Conservation (phyloP, 2,113 vertebrate genomes). For the Istiophorus platypterus region DNA sequence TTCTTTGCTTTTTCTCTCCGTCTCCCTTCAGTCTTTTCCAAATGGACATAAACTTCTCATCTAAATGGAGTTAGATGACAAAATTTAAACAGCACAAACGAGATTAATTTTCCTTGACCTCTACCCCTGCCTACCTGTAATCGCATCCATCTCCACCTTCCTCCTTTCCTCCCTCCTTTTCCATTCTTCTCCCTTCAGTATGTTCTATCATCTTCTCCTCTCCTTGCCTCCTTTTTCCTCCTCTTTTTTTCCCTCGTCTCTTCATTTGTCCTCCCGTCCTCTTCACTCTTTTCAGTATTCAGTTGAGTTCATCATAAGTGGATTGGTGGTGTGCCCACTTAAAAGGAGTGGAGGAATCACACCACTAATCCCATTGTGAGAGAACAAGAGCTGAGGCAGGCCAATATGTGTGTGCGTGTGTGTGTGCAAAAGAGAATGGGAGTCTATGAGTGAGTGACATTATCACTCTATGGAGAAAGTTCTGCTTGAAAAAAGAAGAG, state of each 20-base stretch:
- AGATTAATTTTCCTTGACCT: neutral
- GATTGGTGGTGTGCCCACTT: constrained; percentile 79
- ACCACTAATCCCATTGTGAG: constrained; percentile 80
- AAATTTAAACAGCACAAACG: constrained; percentile 5
- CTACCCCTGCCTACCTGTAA: neutral
- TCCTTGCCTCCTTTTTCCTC: neutral
- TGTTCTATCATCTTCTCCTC: constrained; percentile 19
- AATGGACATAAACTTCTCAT: neutral
- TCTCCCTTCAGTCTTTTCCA: neutral
- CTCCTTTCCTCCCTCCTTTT: constrained; percentile 3
- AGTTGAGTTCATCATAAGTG: constrained; percentile 71
- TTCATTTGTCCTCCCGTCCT: constrained; percentile 38
- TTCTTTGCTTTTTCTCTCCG: neutral
- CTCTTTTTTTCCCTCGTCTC: neutral
- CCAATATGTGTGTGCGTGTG: constrained; percentile 39
- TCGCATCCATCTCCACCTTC: neutral
- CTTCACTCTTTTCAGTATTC: constrained; percentile 66
- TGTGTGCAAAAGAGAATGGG: constrained; percentile 13
- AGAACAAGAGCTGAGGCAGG: constrained; percentile 64
- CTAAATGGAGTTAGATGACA: neutral
- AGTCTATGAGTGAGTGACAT: constrained; percentile 43
- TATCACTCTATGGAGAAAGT: constrained; percentile 34
- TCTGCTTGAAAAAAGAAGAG: constrained; percentile 37
- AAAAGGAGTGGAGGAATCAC: constrained; percentile 78
- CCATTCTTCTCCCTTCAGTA: constrained; percentile 19